Evolutionary conservation across 2,113 vertebrate genomes (phyloP).

Genomic region (Pituophis catenifer): DNA sequence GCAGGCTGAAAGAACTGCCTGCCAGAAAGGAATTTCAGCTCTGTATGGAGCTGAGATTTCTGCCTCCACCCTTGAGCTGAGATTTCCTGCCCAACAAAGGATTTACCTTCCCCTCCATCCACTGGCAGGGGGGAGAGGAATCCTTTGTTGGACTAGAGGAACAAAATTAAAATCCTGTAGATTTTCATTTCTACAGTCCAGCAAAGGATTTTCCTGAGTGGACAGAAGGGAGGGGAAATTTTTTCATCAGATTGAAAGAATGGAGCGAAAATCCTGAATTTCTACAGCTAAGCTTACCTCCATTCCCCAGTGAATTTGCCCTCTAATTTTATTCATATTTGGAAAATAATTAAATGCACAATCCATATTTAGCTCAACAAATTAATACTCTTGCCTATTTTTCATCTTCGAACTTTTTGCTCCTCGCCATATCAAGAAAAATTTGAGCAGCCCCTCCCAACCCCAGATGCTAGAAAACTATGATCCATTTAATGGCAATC

Average conservation of each 20-base stretch:
- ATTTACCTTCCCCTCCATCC: too few relatives aligned
- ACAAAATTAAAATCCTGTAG: neutral
- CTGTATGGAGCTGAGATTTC: too few relatives aligned
- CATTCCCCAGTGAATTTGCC: neutral
- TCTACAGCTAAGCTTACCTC: neutral
- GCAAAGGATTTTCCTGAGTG: neutral
- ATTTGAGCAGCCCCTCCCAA: neutral
- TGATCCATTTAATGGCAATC: neutral
- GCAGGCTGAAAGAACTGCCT: too few relatives aligned
- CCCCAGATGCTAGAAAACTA: neutral
- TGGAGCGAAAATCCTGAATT: neutral
- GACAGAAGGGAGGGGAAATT: neutral
- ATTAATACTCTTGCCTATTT: constrained; percentile 6
- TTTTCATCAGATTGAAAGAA: neutral
- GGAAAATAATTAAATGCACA: neutral
- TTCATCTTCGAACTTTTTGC: neutral
- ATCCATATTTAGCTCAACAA: neutral
- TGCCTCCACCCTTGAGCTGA: too few relatives aligned
- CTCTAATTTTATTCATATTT: neutral
- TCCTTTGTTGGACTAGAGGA: too few relatives aligned
- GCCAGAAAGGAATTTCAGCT: too few relatives aligned
- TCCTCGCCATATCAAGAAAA: neutral
- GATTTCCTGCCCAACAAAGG: too few relatives aligned
- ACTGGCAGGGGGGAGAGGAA: too few relatives aligned
- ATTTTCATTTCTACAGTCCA: neutral